Evolutionary conservation across 2,113 vertebrate species (phyloP).

Genomic region (Oxyruncus cristatus): DNA sequence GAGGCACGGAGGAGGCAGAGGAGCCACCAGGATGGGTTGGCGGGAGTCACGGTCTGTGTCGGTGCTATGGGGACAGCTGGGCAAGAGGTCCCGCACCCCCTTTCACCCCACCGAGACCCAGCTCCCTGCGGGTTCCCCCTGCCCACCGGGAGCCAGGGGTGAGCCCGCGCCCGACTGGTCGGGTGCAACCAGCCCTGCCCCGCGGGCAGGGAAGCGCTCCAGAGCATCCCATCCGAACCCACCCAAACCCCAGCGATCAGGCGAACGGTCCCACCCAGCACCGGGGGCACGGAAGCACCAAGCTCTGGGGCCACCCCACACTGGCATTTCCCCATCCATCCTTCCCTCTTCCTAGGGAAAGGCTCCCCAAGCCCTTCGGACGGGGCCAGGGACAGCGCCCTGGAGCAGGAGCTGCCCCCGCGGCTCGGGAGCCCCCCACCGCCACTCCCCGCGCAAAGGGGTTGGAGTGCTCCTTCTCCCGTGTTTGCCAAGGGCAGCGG

Average conservation of each 20-base stretch:
- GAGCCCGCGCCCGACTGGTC: not conserved
- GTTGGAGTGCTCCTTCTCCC: rapidly evolving
- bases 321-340: not conserved
- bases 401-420: rapidly evolving
- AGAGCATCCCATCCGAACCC: not conserved
- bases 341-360: not conserved
- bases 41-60: rapidly evolving
- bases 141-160: not conserved
- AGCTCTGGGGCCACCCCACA: not conserved
- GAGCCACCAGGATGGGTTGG: rapidly evolving
- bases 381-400: rapidly evolving
- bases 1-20: not conserved
- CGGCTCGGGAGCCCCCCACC: not conserved
- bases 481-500: not conserved
- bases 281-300: not conserved
- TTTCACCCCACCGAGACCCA: not conserved
- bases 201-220: not conserved
- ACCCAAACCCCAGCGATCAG: not conserved
- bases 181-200: not conserved
- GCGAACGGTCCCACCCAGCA: not conserved
- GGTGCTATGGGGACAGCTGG: rapidly evolving
- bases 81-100: rapidly evolving
- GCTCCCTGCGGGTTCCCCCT: rapidly evolving
- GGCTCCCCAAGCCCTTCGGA: not conserved
- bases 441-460: not conserved